Conservation (phyloP, 2,888 invertebrate genomes). For the Strigamia transsilvanica region DNA sequence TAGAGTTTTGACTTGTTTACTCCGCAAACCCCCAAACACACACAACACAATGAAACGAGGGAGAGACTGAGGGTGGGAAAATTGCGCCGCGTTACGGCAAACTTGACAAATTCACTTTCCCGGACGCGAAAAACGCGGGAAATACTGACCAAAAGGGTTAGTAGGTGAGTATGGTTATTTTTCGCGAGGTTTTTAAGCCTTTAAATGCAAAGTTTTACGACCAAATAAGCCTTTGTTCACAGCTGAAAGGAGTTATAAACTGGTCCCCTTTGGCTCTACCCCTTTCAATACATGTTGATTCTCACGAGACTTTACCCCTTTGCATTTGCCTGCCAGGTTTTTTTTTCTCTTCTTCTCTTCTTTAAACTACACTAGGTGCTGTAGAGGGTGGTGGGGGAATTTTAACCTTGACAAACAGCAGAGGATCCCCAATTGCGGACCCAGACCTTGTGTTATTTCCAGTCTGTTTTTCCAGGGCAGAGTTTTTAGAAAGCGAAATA, state of each 20-base stretch:
- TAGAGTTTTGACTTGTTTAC: conserved; percentile 31
- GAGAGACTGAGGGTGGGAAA: neutral
- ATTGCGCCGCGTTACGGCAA: too few species aligned
- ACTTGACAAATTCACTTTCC: too few species aligned
- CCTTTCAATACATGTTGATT: conserved; percentile 17
- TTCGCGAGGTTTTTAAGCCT: neutral
- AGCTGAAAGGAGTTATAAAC: conserved; percentile 12
- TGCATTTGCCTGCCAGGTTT: conserved; percentile 20
- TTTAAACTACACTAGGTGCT: neutral
- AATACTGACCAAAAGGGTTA: too few species aligned
- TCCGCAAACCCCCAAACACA: neutral
- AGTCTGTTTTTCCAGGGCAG: neutral
- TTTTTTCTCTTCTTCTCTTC: neutral
- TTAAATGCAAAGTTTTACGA: too few species aligned
- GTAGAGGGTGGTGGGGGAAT: conserved; percentile 12
- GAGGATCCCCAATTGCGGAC: neutral
- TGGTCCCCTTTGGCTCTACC: neutral
- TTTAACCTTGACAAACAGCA: conserved; percentile 18
- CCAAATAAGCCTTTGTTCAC: neutral
- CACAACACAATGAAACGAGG: neutral
- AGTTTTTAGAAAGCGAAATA: neutral
- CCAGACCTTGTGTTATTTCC: neutral
- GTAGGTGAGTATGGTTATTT: neutral
- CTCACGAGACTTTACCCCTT: conserved; percentile 29
- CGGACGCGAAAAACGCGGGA: too few species aligned